Conservation (phyloP, 2,113 vertebrate species). For the Thamnophis sirtalis region DNA sequence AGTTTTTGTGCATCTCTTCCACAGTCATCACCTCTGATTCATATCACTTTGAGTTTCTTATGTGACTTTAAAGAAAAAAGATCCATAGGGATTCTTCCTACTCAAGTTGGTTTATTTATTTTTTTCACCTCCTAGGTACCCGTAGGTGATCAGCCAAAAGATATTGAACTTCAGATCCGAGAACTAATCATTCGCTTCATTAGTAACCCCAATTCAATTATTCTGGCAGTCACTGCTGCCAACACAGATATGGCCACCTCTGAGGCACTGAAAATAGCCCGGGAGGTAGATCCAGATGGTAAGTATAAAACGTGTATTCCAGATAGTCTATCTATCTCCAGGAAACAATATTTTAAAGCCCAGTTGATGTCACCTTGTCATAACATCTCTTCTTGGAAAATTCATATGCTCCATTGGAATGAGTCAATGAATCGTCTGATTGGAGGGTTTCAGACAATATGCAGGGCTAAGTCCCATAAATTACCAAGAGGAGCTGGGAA, state of each 20-base stretch:
- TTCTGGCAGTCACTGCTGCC: slow-evolving; percentile 94
- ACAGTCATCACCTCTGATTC: no score
- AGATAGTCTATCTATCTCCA: background rate
- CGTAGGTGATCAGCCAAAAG: slow-evolving; percentile 95
- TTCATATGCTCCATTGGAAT: accelerated
- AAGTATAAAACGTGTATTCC: slow-evolving; percentile 39
- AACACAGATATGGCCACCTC: slow-evolving; percentile 99
- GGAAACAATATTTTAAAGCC: slow-evolving; percentile 3
- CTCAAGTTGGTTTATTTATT: background rate
- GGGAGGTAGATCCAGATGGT: slow-evolving; percentile 96
- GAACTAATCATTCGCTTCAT: slow-evolving; percentile 93
- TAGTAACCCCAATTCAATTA: slow-evolving; percentile 96
- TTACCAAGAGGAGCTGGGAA: background rate
- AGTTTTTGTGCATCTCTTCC: no score
- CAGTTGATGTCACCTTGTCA: background rate
- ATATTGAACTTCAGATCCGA: slow-evolving; percentile 94
- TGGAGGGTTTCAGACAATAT: background rate
- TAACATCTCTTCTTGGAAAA: slow-evolving; percentile 19
- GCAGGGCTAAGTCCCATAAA: background rate
- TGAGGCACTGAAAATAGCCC: slow-evolving; percentile 93
- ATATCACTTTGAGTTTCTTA: background rate
- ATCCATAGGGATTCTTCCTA: background rate
- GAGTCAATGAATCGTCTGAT: background rate
- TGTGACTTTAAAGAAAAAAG: background rate
- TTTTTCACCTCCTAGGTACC: slow-evolving; percentile 76